Evolutionary conservation across 2,888 invertebrate species (phyloP).

Genomic region (Pammene fasciana): DNA sequence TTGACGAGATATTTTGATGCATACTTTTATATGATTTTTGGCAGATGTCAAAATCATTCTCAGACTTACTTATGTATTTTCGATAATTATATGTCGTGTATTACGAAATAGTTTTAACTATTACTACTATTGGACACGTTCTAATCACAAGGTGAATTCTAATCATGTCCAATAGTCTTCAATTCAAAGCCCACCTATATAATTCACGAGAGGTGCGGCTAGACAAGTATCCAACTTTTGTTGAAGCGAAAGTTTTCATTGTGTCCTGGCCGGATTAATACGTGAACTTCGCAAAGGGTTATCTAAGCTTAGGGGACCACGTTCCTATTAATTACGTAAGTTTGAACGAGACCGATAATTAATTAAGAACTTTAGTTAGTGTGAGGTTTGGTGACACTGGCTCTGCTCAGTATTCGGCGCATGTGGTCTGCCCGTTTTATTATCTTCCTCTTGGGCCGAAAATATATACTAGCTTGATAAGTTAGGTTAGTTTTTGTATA

Average conservation of each 20-base stretch:
- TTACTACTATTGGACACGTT: too few relatives aligned
- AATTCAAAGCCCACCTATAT: neutral
- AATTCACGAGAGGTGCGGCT: conserved; percentile 39
- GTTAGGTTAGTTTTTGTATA: too few relatives aligned
- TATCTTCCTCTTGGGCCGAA: neutral
- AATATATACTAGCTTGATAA: too few relatives aligned
- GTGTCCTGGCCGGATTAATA: conserved; percentile 73
- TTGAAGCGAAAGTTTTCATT: conserved; percentile 64
- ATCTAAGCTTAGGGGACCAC: conserved; percentile 74
- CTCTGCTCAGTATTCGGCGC: conserved; percentile 42
- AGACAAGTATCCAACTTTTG: conserved; percentile 45
- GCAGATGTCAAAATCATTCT: too few relatives aligned
- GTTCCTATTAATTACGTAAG: conserved; percentile 78
- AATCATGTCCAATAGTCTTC: neutral
- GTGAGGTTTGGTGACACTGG: conserved; percentile 45
- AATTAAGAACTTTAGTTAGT: conserved; percentile 66
- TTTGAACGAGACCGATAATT: conserved; percentile 71
- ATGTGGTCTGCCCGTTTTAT: conserved; percentile 41
- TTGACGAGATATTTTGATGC: too few relatives aligned
- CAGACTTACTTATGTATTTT: too few relatives aligned
- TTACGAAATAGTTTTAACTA: too few relatives aligned
- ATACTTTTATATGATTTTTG: too few relatives aligned
- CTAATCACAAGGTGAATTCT: too few relatives aligned
- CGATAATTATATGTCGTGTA: too few relatives aligned
- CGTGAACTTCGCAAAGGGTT: conserved; percentile 76